Conservation (phyloP, 1,140 invertebrate species). For the Drosophila subpulchrella region DNA sequence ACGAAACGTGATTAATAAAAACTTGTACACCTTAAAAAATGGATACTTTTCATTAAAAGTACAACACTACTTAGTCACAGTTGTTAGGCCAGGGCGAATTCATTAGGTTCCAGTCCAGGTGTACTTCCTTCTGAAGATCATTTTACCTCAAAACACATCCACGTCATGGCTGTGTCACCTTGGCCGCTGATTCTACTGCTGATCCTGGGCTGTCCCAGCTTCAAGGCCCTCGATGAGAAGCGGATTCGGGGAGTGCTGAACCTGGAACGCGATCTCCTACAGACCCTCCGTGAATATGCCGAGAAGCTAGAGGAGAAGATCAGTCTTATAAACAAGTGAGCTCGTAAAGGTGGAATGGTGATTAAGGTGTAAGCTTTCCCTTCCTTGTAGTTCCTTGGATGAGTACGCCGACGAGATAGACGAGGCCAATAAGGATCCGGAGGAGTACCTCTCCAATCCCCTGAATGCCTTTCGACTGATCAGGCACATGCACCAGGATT, state of each 20-base stretch:
- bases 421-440: slow-evolving; percentile 90
- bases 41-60: no score
- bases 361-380: no score
- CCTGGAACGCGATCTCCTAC: slow-evolving; percentile 27
- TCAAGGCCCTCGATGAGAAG: background rate
- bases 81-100: background rate
- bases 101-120: background rate
- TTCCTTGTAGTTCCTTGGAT: slow-evolving; percentile 17
- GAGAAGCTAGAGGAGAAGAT: slow-evolving; percentile 33
- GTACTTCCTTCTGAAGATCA: background rate
- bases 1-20: no score
- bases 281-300: slow-evolving; percentile 44
- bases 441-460: slow-evolving; percentile 63
- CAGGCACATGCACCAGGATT: slow-evolving; percentile 66
- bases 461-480: slow-evolving; percentile 60
- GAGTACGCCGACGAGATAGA: slow-evolving; percentile 88
- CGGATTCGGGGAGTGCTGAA: slow-evolving; percentile 7
- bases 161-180: slow-evolving; percentile 23
- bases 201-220: background rate
- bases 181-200: slow-evolving; percentile 14
- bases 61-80: background rate
- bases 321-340: slow-evolving; percentile 40
- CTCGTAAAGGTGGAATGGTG: background rate
- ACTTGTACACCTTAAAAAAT: no score
- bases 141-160: background rate